phyloP scores from a whole-genome alignment of 1,140 invertebrate genomes.

The Condylostylus longicornis region DNA sequence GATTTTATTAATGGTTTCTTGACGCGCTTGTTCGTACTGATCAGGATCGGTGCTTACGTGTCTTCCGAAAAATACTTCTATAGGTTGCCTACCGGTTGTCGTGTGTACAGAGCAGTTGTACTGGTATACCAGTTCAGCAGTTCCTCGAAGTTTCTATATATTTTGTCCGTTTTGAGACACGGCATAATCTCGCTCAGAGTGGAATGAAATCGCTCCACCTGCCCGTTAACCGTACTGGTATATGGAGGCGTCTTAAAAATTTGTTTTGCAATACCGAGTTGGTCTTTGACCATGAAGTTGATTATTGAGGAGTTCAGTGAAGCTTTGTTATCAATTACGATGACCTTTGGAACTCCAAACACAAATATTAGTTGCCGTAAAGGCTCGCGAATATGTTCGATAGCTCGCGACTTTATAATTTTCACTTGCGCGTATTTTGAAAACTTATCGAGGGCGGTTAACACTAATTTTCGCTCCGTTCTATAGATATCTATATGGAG shows the following conservation, averaged over 20 bases:
- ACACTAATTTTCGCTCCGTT: slow-evolving; percentile 1
- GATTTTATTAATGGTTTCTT: background rate
- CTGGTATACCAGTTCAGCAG: slow-evolving; percentile 5
- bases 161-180: slow-evolving; percentile 1
- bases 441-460: slow-evolving; percentile 11
- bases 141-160: slow-evolving; percentile 1
- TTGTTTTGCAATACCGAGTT: slow-evolving; percentile 5
- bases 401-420: slow-evolving; percentile 8
- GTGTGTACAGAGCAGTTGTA: slow-evolving; percentile 6
- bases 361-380: slow-evolving; percentile 6
- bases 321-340: slow-evolving; percentile 8
- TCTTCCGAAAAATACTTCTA: slow-evolving; percentile 4
- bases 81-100: background rate
- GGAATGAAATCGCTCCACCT: slow-evolving; percentile 10
- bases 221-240: slow-evolving; percentile 1
- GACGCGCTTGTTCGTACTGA: background rate
- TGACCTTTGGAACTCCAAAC: slow-evolving; percentile 6
- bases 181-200: slow-evolving; percentile 6
- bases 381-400: slow-evolving; percentile 6
- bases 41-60: background rate
- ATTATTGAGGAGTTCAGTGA: slow-evolving; percentile 8
- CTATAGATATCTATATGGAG: slow-evolving; percentile 5
- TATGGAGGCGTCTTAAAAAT: slow-evolving; percentile 9
- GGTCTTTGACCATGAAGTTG: slow-evolving; percentile 8
- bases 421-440: slow-evolving; percentile 8